phyloP scores from a whole-genome alignment of 2,113 vertebrate genomes.

The Salminus brasiliensis region DNA sequence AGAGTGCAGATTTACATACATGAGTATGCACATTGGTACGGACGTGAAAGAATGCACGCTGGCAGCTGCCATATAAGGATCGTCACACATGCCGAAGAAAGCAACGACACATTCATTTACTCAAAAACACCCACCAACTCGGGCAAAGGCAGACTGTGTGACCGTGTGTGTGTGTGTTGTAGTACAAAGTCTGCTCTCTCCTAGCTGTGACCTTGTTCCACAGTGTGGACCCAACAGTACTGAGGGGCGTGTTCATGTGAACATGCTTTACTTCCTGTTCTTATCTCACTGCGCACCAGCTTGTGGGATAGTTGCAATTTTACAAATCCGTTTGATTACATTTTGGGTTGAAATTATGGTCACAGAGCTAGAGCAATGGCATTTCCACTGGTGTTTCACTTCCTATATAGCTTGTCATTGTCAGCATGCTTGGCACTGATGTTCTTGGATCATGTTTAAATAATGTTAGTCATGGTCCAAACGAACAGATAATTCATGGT shows the following conservation, averaged over 20 bases:
- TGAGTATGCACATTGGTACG: not conserved
- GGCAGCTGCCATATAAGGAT: constrained; percentile 45
- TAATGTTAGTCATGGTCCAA: not conserved
- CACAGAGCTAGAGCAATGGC: not conserved
- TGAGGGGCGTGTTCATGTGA: constrained; percentile 47
- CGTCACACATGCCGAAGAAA: constrained; percentile 5
- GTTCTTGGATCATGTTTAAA: not conserved
- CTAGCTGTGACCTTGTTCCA: constrained; percentile 71
- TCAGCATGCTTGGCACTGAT: not conserved
- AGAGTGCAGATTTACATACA: not conserved
- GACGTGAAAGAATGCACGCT: constrained; percentile 8
- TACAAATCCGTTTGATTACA: not conserved
- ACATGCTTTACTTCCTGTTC: constrained; percentile 36
- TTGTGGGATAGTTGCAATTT: not conserved
- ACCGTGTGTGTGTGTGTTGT: constrained; percentile 54
- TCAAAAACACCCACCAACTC: constrained; percentile 45
- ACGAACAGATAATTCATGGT: not conserved
- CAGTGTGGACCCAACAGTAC: constrained; percentile 37
- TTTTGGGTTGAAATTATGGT: not conserved
- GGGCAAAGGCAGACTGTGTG: constrained; percentile 51
- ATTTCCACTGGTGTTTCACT: not conserved
- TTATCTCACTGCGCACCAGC: constrained; percentile 13
- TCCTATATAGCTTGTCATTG: not conserved
- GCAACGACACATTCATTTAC: constrained; percentile 4
- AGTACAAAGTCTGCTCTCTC: constrained; percentile 78